phyloP scores from a whole-genome alignment of 2,888 invertebrate species.

The Podabrus alpinus region DNA sequence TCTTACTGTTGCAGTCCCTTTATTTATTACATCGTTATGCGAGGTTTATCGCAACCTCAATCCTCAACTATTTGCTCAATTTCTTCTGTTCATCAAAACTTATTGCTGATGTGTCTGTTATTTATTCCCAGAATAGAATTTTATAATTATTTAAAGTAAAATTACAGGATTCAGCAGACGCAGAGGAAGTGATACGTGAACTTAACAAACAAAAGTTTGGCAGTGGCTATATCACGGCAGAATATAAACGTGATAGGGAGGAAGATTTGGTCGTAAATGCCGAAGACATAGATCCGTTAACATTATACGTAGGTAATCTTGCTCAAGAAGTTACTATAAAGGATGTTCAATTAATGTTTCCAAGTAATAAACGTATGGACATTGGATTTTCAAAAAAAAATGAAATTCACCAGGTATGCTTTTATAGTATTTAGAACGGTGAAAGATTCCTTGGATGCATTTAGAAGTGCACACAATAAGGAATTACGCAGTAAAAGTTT shows the following conservation, averaged over 20 bases:
- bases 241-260: conserved; percentile 62
- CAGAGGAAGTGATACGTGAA: conserved; percentile 61
- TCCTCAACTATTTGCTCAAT: too few relatives aligned
- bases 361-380: conserved; percentile 64
- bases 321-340: conserved; percentile 67
- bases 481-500: conserved; percentile 66
- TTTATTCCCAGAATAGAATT: neutral
- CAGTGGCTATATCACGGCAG: conserved; percentile 62
- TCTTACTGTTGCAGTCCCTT: too few relatives aligned
- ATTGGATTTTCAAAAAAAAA: conserved; percentile 70
- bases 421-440: conserved; percentile 66
- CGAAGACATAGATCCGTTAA: conserved; percentile 68
- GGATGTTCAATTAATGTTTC: conserved; percentile 65
- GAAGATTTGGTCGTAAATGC: conserved; percentile 59
- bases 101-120: too few relatives aligned
- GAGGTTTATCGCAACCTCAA: too few relatives aligned
- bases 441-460: conserved; percentile 66
- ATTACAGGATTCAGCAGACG: conserved; percentile 58
- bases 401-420: conserved; percentile 70
- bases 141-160: neutral
- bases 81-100: too few relatives aligned
- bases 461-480: conserved; percentile 61
- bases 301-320: conserved; percentile 69
- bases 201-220: conserved; percentile 66
- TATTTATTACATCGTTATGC: too few relatives aligned